These are phyloP conservation scores for Eurytoma adleriae DNA, from an alignment of 2,888 invertebrate genomes.

Conservation along the genomic window DNA sequence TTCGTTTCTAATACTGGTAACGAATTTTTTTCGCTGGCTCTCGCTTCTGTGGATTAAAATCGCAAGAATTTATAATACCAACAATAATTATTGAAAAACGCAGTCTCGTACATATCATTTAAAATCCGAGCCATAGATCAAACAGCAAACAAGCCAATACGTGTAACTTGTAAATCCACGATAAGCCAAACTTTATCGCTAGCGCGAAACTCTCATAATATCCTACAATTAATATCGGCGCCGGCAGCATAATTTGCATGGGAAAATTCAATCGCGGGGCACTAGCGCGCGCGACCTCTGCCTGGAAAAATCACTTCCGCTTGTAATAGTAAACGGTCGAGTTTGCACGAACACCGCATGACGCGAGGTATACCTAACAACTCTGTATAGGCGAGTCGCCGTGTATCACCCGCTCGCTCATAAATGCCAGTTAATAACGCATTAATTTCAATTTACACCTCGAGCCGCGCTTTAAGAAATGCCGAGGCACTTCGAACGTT, in stretches of 20 bases:
- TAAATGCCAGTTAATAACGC: slow-evolving; percentile 58
- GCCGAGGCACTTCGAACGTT: slow-evolving; percentile 24
- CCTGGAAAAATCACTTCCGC: slow-evolving; percentile 51
- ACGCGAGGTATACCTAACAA: slow-evolving; percentile 32
- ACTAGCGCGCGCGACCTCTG: slow-evolving; percentile 40
- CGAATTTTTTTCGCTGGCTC: no score
- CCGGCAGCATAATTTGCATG: slow-evolving; percentile 31
- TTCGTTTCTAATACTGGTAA: no score
- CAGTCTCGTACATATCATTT: no score
- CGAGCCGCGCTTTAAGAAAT: slow-evolving; percentile 11
- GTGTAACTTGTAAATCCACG: no score
- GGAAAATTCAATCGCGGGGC: slow-evolving; percentile 38
- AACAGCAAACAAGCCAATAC: no score
- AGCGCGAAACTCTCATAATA: background rate
- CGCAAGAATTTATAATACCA: no score
- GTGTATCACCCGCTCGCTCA: slow-evolving; percentile 52
- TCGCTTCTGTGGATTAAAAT: no score
- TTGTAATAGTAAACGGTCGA: slow-evolving; percentile 14
- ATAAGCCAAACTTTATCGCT: background rate
- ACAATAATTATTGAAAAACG: no score
- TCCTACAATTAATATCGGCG: slow-evolving; percentile 20
- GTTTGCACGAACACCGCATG: slow-evolving; percentile 3
- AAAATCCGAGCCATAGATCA: no score
- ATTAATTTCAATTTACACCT: slow-evolving; percentile 59
- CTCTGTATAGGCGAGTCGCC: slow-evolving; percentile 23